Evolutionary conservation across 2,797 vertebrate genomes (phyloP), one percentile per base, ranked within the genome.

Genomic region (Numenius phaeopus): DNA sequence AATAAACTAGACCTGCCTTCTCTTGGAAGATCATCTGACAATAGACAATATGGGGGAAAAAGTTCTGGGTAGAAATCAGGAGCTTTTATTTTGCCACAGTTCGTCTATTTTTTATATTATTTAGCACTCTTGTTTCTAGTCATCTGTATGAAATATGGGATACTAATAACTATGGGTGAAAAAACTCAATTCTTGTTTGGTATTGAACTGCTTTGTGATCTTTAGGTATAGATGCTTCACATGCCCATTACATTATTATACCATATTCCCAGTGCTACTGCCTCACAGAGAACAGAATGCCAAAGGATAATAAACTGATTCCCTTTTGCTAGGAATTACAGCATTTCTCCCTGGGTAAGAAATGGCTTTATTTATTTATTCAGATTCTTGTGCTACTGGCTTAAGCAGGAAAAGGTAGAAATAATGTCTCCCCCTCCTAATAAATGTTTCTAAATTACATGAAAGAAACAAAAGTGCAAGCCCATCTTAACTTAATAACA

Each of bases 401-500:
- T 94, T 83, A 65, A 86, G 59, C 23, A 84, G 50, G 39, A 87
- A 94, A 84, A 90, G 54, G 80, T 47, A 92, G 47, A 89, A 88
- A 69, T 66, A 76, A 78, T 61, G 13, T 69, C 47, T 84, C 71
- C 49, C 12, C 10, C 29, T 44, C 55, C 26, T 87, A 89, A 82
- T 57, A 84, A 84, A 71, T 40, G 14, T 55, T 82, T 80, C 58
- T 88, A 91, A 81, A 92, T 91, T 90, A 75, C 1, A 2, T 79
- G 46, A 90, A 82, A 87, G 69, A 91, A 93, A n/a, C 42, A 49
- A 52, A 92, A 93, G 24, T 67, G 17, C 66, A 90, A 84, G 27
- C 32, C 64, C 52, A 83, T 89, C 76, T 90, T 91, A 93, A 75
- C 69, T 75, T 89, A 92, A 83, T 59, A 94, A 66, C 40, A 76